A percentile compares a stretch with the other conserved stretches of the same genome.
phyloP scores from a whole-genome alignment of 2,888 invertebrate species.

The Cecidostiba fungosa region DNA sequence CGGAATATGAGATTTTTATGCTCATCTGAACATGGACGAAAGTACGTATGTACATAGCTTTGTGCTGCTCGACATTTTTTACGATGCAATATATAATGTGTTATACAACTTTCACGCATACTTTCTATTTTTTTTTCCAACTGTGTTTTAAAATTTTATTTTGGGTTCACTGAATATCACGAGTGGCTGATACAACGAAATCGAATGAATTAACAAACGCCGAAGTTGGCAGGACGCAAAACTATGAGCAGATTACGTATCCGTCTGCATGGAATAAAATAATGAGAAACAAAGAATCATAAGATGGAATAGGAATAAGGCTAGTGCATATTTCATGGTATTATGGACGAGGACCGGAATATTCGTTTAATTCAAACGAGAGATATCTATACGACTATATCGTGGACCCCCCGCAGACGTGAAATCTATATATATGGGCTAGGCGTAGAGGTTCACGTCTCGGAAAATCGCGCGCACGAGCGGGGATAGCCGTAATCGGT shows the following conservation, averaged over 20 bases:
- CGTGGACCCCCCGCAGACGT: slow-evolving; percentile 15
- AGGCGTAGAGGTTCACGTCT: slow-evolving; percentile 48
- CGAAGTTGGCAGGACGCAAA: too few relatives aligned
- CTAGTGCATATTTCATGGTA: slow-evolving; percentile 39
- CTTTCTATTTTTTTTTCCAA: too few relatives aligned
- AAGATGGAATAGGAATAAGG: background rate
- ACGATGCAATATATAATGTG: too few relatives aligned
- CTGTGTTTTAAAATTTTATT: too few relatives aligned
- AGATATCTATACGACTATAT: slow-evolving; percentile 65
- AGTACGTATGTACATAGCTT: too few relatives aligned
- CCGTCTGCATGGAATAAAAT: background rate
- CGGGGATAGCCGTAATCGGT: slow-evolving; percentile 72
- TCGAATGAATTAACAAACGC: too few relatives aligned
- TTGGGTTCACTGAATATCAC: too few relatives aligned
- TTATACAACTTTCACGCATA: too few relatives aligned
- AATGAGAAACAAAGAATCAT: background rate
- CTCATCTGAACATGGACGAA: background rate
- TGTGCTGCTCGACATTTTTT: too few relatives aligned
- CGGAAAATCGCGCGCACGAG: slow-evolving; percentile 66
- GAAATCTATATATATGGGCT: slow-evolving; percentile 7
- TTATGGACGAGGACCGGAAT: slow-evolving; percentile 41
- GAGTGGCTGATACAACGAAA: too few relatives aligned
- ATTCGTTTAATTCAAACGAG: slow-evolving; percentile 67
- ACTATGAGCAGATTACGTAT: too few relatives aligned
- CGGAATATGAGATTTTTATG: slow-evolving; percentile 5